These are phyloP conservation scores for Felis chaus DNA, from an alignment of 2,113 vertebrate genomes.

Conservation along the genomic window DNA sequence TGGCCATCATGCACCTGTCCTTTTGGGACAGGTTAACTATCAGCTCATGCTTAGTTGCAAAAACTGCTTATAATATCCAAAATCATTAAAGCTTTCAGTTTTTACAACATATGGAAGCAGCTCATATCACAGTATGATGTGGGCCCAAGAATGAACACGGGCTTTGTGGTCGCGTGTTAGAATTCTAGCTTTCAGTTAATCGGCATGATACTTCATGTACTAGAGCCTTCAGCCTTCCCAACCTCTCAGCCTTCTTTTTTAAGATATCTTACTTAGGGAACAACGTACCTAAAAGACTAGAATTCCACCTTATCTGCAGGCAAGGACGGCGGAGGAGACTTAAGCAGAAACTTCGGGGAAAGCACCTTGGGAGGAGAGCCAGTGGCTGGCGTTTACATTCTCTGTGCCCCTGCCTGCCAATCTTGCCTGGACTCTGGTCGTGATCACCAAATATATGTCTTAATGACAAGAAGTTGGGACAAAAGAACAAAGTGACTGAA, in stretches of 20 bases:
- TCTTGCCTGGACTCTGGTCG: not conserved
- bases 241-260: not conserved
- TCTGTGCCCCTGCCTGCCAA: too few relatives aligned
- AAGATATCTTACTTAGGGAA: not conserved
- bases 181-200: not conserved
- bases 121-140: not conserved
- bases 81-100: not conserved
- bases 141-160: not conserved
- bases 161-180: not conserved
- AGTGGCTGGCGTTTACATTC: not conserved
- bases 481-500: not conserved
- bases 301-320: not conserved
- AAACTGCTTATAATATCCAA: not conserved
- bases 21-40: not conserved
- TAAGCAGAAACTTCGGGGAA: not conserved
- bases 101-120: not conserved
- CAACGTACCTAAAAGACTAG: not conserved
- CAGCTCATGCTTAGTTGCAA: not conserved
- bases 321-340: not conserved
- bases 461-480: not conserved
- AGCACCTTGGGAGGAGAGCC: too few relatives aligned
- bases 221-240: not conserved
- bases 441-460: not conserved
- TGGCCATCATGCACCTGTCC: not conserved
- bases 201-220: accelerated